Evolutionary conservation across 1,140 invertebrate species (phyloP), one percentile per base, ranked within the genome.

Genomic region (Diabrotica undecimpunctata): DNA sequence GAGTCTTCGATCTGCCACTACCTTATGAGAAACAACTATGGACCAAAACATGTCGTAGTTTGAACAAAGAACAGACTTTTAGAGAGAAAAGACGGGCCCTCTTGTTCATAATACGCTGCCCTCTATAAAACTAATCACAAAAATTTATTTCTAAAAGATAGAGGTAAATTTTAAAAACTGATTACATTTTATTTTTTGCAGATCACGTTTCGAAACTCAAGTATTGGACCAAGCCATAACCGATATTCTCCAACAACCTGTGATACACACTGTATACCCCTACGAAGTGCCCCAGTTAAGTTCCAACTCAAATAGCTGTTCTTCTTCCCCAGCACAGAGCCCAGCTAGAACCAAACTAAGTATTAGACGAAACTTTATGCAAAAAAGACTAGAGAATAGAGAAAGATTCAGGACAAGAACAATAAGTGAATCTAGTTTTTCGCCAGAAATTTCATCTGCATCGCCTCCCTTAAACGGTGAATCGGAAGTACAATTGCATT

Each of bases 181-280:
- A 25, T 25, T 25, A 25, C 25, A 1, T 1, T 25, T 25, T 25
- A 25, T 25, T 25, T 25, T 51, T 61, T 53, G 14, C 73, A 79
- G 85, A 69, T 82, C 86, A 10, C 82, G 89, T 66, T 91, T 88
- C 72, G 86, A 89, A 77, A 90, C 89, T 0, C 86, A 87, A 73
- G 87, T 89, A 12, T 68, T 86, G 13, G 79, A 79, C 25, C 77
- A 75, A 66, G 73, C 79, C 2, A 63, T 79, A 36, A 69, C 61
- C 9, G 57, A 60, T 9, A 41, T 63, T 25, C 61, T 66, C 35
- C 67, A 68, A 61, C 59, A 70, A 54, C 61, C 63, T 13, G 51
- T 69, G 37, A 61, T 66, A 14, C 53, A 11, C 7, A 51, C 25
- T 12, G 11, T 36, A 37, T 38, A 38, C 36, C 14, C 52, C 39